phyloP scores from a whole-genome alignment of 2,113 vertebrate genomes.

The Tichodroma muraria region DNA sequence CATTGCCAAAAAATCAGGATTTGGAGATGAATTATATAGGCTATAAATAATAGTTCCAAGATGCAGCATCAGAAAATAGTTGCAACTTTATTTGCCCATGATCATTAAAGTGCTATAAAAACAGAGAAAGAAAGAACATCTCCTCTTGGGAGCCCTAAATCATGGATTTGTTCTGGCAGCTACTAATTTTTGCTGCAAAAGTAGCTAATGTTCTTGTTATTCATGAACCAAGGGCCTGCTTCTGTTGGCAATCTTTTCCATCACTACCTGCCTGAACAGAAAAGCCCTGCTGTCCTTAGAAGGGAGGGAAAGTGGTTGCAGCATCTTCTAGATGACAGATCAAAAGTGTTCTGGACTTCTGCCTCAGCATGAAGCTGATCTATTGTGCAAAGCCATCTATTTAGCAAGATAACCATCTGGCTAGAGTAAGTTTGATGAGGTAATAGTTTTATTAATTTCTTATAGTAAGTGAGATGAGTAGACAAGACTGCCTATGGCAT shows the following conservation, averaged over 20 bases:
- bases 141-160: not conserved
- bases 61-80: constrained; percentile 1
- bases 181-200: not conserved
- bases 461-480: constrained; percentile 1
- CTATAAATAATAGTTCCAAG: not conserved
- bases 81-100: not conserved
- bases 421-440: not conserved
- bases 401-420: constrained; percentile 26
- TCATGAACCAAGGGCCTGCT: not conserved
- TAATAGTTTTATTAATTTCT: constrained; percentile 33
- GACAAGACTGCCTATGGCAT: not conserved
- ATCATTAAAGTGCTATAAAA: not conserved
- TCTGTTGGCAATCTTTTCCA: not conserved
- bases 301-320: not conserved
- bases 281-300: not conserved
- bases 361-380: not conserved
- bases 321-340: not conserved
- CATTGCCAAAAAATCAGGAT: not conserved
- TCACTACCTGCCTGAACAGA: not conserved
- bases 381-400: not conserved
- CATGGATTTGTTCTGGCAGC: not conserved
- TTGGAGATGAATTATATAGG: constrained; percentile 9
- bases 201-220: not conserved
- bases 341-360: not conserved
- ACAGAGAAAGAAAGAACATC: not conserved